Evolutionary conservation across 2,888 invertebrate species (phyloP).

Genomic region (Cheilosia pagana): DNA sequence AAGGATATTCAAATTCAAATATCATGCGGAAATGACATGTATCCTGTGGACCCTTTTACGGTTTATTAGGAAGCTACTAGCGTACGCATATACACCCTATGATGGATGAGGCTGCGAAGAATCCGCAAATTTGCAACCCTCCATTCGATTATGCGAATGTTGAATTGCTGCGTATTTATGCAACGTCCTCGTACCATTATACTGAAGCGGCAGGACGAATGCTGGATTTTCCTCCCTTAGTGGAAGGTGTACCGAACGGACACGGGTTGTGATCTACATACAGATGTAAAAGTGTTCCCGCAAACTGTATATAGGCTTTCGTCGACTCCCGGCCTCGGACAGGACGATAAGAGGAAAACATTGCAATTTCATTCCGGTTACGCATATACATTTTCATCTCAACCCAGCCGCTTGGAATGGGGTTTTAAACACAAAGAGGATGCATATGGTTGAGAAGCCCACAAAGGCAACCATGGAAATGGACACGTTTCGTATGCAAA

Average conservation of each 20-base stretch:
- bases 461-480: slow-evolving; percentile 24
- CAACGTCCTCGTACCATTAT: slow-evolving; percentile 21
- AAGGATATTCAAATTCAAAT: slow-evolving; percentile 15
- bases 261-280: neutral
- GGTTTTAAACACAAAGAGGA: neutral
- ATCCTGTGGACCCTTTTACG: slow-evolving; percentile 23
- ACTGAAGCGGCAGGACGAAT: slow-evolving; percentile 4
- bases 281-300: slow-evolving; percentile 9
- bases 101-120: neutral
- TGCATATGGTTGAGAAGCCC: neutral
- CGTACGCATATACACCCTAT: slow-evolving; percentile 3
- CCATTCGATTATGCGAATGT: slow-evolving; percentile 1
- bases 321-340: neutral
- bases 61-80: slow-evolving; percentile 27
- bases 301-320: slow-evolving; percentile 1
- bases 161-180: slow-evolving; percentile 15
- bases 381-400: slow-evolving; percentile 27
- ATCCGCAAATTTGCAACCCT: slow-evolving; percentile 53
- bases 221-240: neutral
- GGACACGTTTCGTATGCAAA: slow-evolving; percentile 68
- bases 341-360: slow-evolving; percentile 12
- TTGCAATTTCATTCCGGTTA: slow-evolving; percentile 13
- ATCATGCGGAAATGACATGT: slow-evolving; percentile 8
- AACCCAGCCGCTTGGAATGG: neutral
- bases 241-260: neutral